Evolutionary conservation across 2,797 vertebrate genomes (phyloP).

Genomic region (Apodemus agrarius): DNA sequence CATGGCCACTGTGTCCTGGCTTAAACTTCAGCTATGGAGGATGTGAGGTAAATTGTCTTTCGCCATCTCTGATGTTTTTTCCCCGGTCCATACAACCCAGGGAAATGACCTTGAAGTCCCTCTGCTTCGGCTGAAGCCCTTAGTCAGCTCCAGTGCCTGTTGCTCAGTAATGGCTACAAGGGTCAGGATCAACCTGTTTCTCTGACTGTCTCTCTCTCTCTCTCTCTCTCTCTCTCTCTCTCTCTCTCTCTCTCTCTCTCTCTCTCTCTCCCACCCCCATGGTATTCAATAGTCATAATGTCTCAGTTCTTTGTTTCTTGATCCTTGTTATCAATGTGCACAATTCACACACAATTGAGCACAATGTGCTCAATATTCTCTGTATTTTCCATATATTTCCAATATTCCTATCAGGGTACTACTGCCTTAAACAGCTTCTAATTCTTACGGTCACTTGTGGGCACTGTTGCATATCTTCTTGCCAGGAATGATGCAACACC

Average conservation of each 20-base stretch:
- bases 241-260: neutral
- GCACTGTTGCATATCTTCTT: neutral
- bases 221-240: neutral
- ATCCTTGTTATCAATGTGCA: neutral
- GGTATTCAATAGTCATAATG: neutral
- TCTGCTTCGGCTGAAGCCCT: neutral
- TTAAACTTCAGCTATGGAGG: constrained; percentile 38
- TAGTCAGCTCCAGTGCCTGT: neutral
- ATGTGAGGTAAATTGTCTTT: neutral
- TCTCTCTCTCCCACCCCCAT: neutral
- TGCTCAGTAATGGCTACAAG: neutral
- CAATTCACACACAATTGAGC: neutral
- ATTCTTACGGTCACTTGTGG: neutral
- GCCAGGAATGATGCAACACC: neutral
- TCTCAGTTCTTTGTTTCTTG: neutral
- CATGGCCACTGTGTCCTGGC: neutral
- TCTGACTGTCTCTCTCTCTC: neutral
- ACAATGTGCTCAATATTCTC: neutral
- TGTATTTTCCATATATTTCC: neutral
- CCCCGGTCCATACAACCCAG: too few species aligned
- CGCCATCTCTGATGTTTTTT: neutral
- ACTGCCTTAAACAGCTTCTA: neutral
- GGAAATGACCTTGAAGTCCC: neutral
- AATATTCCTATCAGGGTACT: constrained; percentile 15
- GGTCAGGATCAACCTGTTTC: neutral